phyloP scores from a whole-genome alignment of 2,888 invertebrate genomes.

The Noctuana brunneofusca region DNA sequence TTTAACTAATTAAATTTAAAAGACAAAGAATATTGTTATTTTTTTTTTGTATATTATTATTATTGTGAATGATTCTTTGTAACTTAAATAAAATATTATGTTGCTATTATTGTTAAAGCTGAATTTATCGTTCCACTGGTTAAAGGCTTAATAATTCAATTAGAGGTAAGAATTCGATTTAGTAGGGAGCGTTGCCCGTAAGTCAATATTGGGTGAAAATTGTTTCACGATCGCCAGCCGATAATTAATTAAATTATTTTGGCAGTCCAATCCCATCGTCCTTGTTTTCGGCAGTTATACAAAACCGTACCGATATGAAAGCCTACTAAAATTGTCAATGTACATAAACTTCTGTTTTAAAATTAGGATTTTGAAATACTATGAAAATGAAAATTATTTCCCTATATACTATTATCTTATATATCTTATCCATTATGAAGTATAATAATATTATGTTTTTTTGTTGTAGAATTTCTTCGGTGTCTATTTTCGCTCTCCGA shows the following conservation, averaged over 20 bases:
- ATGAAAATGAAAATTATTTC: too few species aligned
- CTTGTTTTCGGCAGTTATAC: constrained; percentile 21
- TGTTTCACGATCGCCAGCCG: constrained; percentile 63
- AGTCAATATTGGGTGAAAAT: constrained; percentile 67
- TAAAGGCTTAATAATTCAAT: constrained; percentile 53
- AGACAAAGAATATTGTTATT: too few species aligned
- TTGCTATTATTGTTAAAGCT: not conserved
- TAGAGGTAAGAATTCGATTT: constrained; percentile 57
- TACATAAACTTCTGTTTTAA: too few species aligned
- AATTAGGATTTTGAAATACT: too few species aligned
- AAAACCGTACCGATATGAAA: not conserved
- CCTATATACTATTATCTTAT: too few species aligned
- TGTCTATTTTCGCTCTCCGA: not conserved
- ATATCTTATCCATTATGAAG: too few species aligned
- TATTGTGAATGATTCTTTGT: too few species aligned
- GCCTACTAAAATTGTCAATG: not conserved
- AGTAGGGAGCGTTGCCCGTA: constrained; percentile 48
- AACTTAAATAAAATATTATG: too few species aligned
- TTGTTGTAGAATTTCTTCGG: not conserved
- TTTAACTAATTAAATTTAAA: too few species aligned
- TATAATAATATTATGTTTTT: too few species aligned
- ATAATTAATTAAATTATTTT: constrained; percentile 69
- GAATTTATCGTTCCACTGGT: constrained; percentile 35
- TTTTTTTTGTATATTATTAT: too few species aligned
- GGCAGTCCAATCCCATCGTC: constrained; percentile 1